Conservation (phyloP, 2,888 invertebrate species). For the Leptopterna dolabrata region DNA sequence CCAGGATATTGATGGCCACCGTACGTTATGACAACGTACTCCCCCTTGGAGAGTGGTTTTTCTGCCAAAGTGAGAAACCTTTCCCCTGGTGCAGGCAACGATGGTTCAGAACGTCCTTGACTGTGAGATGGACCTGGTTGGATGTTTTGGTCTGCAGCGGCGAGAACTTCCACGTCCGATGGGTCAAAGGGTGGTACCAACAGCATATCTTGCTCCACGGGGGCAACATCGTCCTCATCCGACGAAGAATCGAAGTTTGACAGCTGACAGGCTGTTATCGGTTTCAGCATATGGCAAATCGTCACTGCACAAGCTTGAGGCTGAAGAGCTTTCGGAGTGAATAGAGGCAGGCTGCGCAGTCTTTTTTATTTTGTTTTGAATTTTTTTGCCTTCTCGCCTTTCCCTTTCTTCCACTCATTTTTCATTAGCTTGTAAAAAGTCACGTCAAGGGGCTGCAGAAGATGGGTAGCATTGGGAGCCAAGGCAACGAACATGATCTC, state of each 20-base stretch:
- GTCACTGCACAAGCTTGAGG: too few species aligned
- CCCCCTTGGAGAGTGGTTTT: not conserved
- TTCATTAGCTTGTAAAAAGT: constrained; percentile 60
- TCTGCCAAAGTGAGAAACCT: not conserved
- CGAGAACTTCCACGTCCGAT: too few species aligned
- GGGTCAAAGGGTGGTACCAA: too few species aligned
- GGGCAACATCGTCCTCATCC: not conserved
- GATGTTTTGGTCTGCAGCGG: too few species aligned
- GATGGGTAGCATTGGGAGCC: constrained; percentile 59
- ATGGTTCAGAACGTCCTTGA: not conserved
- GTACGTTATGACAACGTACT: not conserved
- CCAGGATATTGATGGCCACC: not conserved
- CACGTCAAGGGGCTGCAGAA: constrained; percentile 61
- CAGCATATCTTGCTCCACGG: too few species aligned
- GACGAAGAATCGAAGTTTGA: too few species aligned
- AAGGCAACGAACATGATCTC: constrained; percentile 59
- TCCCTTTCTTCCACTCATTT: constrained; percentile 56
- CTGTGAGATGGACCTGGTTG: not conserved
- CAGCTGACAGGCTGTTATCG: too few species aligned
- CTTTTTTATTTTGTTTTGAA: too few species aligned
- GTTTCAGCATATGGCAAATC: too few species aligned
- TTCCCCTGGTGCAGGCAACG: not conserved
- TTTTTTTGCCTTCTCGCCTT: too few species aligned
- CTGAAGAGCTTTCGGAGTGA: too few species aligned
- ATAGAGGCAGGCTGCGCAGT: too few species aligned